Conservation (phyloP, 2,113 vertebrate genomes). For the Zosterops borbonicus region DNA sequence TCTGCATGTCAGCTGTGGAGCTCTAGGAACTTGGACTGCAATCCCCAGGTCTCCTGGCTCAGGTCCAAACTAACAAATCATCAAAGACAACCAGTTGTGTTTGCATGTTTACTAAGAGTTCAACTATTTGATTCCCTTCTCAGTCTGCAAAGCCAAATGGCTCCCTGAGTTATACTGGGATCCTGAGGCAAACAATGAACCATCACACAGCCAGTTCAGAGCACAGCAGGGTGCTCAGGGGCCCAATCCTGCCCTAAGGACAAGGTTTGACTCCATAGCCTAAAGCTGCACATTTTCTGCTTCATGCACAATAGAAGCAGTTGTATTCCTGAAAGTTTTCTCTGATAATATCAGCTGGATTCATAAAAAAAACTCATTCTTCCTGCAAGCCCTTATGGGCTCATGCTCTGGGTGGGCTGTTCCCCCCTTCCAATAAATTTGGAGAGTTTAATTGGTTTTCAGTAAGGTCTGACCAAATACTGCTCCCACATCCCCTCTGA, state of each 20-base stretch:
- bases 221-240: not conserved
- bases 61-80: constrained; percentile 38
- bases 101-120: constrained; percentile 35
- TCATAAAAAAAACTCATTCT: not conserved
- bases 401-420: not conserved
- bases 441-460: not conserved
- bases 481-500: not conserved
- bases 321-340: not conserved
- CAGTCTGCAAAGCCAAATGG: constrained; percentile 32
- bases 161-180: constrained; percentile 37
- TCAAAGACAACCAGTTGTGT: constrained; percentile 57
- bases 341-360: not conserved
- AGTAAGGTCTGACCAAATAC: not conserved
- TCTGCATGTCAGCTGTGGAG: not conserved
- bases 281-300: not conserved
- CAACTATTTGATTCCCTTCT: constrained; percentile 35
- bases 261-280: not conserved
- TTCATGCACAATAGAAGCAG: not conserved
- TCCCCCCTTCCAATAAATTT: not conserved
- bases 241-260: not conserved
- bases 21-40: constrained; percentile 45
- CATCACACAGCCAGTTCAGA: not conserved
- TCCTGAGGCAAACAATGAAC: constrained; percentile 30
- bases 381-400: not conserved
- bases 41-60: constrained; percentile 29